phyloP scores from a whole-genome alignment of 2,888 invertebrate genomes.

The Thalpophila matura region DNA sequence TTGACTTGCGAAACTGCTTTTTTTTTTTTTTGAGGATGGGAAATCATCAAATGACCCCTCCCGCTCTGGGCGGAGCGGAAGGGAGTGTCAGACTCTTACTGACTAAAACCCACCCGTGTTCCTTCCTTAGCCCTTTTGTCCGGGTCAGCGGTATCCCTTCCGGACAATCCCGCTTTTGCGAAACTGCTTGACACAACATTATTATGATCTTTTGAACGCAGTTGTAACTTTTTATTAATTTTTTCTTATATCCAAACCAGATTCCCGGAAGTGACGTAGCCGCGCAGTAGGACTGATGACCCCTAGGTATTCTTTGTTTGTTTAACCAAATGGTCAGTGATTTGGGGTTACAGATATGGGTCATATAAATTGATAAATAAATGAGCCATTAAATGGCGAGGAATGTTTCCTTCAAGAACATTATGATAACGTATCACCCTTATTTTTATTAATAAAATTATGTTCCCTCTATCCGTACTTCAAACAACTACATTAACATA shows the following conservation, averaged over 20 bases:
- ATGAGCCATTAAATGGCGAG: slow-evolving; percentile 32
- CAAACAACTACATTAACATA: slow-evolving; percentile 4
- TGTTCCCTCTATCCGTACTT: background rate
- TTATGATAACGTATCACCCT: background rate
- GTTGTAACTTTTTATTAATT: too few species aligned
- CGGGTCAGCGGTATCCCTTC: too few species aligned
- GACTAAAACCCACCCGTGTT: too few species aligned
- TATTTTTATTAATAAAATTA: slow-evolving; percentile 5
- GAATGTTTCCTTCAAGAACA: slow-evolving; percentile 23
- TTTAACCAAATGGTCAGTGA: slow-evolving; percentile 34
- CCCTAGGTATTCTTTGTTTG: slow-evolving; percentile 54
- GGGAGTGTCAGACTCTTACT: too few species aligned
- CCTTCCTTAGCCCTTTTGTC: too few species aligned
- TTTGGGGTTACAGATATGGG: slow-evolving; percentile 51
- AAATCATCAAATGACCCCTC: too few species aligned
- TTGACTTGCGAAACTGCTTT: too few species aligned
- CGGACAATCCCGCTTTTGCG: too few species aligned
- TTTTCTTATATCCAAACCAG: slow-evolving; percentile 14
- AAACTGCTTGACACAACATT: too few species aligned
- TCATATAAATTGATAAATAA: slow-evolving; percentile 57
- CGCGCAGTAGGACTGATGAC: slow-evolving; percentile 20
- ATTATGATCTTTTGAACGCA: too few species aligned
- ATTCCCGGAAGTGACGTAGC: slow-evolving; percentile 27
- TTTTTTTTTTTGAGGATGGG: too few species aligned
- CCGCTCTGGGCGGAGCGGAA: too few species aligned